phyloP scores from a whole-genome alignment of 2,113 vertebrate species.

The Apteryx owenii region DNA sequence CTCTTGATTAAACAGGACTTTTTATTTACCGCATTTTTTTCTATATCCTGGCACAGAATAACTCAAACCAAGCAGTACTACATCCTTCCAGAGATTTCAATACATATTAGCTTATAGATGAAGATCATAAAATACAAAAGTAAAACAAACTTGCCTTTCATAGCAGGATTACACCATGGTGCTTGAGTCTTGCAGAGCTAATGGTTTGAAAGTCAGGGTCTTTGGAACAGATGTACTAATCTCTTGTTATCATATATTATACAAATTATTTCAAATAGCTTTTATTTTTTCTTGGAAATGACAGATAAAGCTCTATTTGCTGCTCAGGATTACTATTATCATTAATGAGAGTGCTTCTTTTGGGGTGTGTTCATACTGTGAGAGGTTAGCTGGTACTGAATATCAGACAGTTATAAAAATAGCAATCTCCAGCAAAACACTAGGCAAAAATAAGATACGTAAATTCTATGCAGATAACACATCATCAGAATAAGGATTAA shows the following conservation, averaged over 20 bases:
- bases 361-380: not conserved
- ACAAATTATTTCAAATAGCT: slow-evolving; percentile 32
- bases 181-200: slow-evolving; percentile 28
- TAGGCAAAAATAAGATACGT: not conserved
- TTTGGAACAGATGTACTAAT: slow-evolving; percentile 57
- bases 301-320: slow-evolving; percentile 17
- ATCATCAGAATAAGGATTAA: not conserved
- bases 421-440: not conserved
- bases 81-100: slow-evolving; percentile 13
- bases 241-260: slow-evolving; percentile 50
- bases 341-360: slow-evolving; percentile 54
- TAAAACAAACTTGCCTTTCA: slow-evolving; percentile 59
- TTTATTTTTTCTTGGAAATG: slow-evolving; percentile 21
- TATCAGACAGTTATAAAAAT: not conserved
- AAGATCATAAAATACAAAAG: slow-evolving; percentile 26
- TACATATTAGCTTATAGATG: not conserved
- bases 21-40: slow-evolving; percentile 18
- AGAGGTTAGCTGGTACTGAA: not conserved
- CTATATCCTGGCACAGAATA: not conserved
- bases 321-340: slow-evolving; percentile 44
- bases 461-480: not conserved
- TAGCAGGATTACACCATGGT: slow-evolving; percentile 28
- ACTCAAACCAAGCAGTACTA: not conserved
- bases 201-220: slow-evolving; percentile 56
- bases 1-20: not conserved